phyloP scores from a whole-genome alignment of 2,888 invertebrate species.

The Stenurella melanura region DNA sequence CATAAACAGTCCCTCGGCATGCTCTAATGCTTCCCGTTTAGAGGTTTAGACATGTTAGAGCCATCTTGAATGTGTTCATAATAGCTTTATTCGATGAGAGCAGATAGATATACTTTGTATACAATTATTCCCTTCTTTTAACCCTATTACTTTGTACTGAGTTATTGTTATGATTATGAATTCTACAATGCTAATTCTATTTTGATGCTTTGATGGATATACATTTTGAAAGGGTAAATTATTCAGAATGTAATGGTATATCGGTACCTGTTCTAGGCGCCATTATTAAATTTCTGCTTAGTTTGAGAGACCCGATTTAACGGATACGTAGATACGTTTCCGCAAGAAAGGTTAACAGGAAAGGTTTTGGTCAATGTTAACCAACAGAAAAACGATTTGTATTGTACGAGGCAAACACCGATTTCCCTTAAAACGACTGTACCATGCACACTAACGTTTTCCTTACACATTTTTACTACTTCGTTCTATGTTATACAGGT shows the following conservation, averaged over 20 bases:
- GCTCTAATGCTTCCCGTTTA: constrained; percentile 53
- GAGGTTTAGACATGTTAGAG: constrained; percentile 48
- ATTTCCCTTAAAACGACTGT: too few relatives aligned
- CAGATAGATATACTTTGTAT: constrained; percentile 30
- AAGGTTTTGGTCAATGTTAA: too few relatives aligned
- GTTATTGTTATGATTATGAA: constrained; percentile 39
- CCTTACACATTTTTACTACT: too few relatives aligned
- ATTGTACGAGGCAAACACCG: too few relatives aligned
- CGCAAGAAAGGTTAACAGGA: too few relatives aligned
- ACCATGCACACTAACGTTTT: too few relatives aligned
- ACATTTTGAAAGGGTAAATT: constrained; percentile 38
- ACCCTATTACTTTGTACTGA: constrained; percentile 14
- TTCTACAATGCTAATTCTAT: constrained; percentile 25
- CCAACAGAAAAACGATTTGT: too few relatives aligned
- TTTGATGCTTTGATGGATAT: constrained; percentile 33
- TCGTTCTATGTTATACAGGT: too few relatives aligned
- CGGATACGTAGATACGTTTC: neutral
- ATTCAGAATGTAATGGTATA: constrained; percentile 32
- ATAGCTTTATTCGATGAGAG: constrained; percentile 39
- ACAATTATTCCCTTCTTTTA: constrained; percentile 27
- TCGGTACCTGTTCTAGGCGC: neutral
- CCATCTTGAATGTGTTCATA: constrained; percentile 52
- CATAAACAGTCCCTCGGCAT: constrained; percentile 55
- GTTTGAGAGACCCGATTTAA: neutral
- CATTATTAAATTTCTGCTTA: neutral